Evolutionary conservation across 2,113 vertebrate species (phyloP).

Genomic region (Boulengeromyrus knoepffleri): DNA sequence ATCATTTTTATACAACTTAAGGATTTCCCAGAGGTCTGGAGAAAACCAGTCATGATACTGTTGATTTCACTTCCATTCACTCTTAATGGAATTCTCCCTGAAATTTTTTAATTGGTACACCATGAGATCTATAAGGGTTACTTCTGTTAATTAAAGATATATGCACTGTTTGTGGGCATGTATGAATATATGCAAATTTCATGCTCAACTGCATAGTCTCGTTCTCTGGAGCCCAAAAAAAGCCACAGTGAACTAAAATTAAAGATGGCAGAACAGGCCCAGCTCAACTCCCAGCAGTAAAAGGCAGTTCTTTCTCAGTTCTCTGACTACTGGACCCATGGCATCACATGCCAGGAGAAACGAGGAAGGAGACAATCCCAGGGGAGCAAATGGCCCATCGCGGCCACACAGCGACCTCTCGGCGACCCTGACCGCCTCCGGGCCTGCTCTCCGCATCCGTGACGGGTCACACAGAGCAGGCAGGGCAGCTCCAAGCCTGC

Average conservation of each 20-base stretch:
- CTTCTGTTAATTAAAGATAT: constrained; percentile 22
- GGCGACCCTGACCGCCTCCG: neutral
- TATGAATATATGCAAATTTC: constrained; percentile 9
- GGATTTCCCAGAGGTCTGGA: neutral
- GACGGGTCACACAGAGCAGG: neutral
- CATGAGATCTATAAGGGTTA: constrained; percentile 8
- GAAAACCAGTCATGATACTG: neutral
- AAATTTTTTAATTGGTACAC: constrained; percentile 14
- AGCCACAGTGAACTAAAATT: constrained; percentile 11
- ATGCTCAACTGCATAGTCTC: constrained; percentile 12
- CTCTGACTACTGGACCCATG: neutral
- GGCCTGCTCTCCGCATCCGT: neutral
- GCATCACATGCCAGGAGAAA: neutral
- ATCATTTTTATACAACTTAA: neutral
- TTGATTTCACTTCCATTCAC: neutral
- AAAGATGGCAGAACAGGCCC: neutral
- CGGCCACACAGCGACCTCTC: neutral
- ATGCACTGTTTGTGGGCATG: neutral
- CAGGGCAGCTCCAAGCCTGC: neutral
- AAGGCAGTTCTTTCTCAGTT: neutral
- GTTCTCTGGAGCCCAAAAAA: constrained; percentile 15
- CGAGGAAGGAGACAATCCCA: neutral
- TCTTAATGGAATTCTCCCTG: constrained; percentile 1
- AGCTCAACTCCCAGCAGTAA: constrained; percentile 9
- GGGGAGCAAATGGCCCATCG: neutral